Conservation (phyloP, 2,797 vertebrate genomes). For the Sebastes aleutianus region DNA sequence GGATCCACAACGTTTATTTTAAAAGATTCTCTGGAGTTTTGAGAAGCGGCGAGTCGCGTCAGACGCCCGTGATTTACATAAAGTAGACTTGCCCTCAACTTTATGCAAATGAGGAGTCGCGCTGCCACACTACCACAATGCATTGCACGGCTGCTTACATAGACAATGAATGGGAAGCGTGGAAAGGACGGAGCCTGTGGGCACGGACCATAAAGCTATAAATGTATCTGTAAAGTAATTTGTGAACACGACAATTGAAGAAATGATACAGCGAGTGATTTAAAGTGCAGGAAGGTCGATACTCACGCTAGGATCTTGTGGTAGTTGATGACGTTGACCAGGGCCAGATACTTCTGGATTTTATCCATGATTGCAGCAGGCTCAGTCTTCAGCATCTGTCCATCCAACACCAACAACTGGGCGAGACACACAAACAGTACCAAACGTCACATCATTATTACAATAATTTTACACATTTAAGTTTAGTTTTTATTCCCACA, state of each 20-base stretch:
- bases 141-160: no score
- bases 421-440: constrained; percentile 15
- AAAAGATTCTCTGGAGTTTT: no score
- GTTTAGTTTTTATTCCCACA: neutral
- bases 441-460: neutral
- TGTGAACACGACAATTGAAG: neutral
- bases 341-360: constrained; percentile 94
- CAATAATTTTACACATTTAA: neutral
- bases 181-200: no score
- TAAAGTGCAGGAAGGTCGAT: neutral
- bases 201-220: neutral
- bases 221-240: neutral
- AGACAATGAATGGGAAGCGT: no score
- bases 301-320: constrained; percentile 97
- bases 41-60: no score
- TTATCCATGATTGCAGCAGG: constrained; percentile 96
- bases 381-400: constrained; percentile 94
- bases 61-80: no score
- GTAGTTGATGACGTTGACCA: constrained; percentile 91
- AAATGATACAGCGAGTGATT: neutral
- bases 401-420: constrained; percentile 95
- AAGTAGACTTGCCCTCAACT: no score
- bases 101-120: no score
- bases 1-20: no score
- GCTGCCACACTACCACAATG: no score